A percentile compares a stretch with the other conserved stretches of the same genome.
Conservation (phyloP, 2,888 invertebrate species). For the Lasius platythorax region DNA sequence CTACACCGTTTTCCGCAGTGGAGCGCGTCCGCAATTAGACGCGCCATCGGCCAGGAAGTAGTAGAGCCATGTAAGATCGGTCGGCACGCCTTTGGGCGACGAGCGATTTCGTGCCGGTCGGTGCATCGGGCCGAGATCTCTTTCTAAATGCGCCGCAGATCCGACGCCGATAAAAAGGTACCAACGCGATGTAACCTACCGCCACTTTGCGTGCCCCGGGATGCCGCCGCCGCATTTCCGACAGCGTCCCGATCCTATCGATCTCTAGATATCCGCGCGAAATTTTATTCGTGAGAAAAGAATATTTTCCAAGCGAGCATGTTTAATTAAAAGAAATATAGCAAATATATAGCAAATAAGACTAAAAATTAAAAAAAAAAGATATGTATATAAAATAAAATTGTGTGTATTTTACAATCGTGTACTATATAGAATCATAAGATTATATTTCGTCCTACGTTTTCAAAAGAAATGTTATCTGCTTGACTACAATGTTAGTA, state of each 20-base stretch:
- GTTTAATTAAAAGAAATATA: background rate
- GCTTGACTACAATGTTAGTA: background rate
- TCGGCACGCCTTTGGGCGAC: slow-evolving; percentile 66
- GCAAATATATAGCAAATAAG: background rate
- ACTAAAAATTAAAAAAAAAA: background rate
- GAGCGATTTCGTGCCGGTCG: slow-evolving; percentile 68
- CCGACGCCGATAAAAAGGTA: slow-evolving; percentile 73
- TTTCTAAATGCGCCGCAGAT: slow-evolving; percentile 75
- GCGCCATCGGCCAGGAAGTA: slow-evolving; percentile 76
- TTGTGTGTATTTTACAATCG: background rate
- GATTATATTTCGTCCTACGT: background rate
- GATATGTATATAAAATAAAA: background rate
- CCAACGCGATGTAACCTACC: slow-evolving; percentile 60
- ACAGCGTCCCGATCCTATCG: slow-evolving; percentile 46
- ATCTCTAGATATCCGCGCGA: slow-evolving; percentile 27
- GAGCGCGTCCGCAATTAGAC: slow-evolving; percentile 71
- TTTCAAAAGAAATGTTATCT: background rate
- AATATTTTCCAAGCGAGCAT: background rate
- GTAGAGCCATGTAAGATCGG: slow-evolving; percentile 62
- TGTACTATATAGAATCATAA: background rate
- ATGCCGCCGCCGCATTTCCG: slow-evolving; percentile 58
- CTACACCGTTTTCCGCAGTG: slow-evolving; percentile 61
- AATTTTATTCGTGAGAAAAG: slow-evolving; percentile 42
- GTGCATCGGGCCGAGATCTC: slow-evolving; percentile 70
- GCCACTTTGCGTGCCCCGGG: slow-evolving; percentile 53